phyloP scores from a whole-genome alignment of 2,797 vertebrate genomes.

The Brotula barbata region DNA sequence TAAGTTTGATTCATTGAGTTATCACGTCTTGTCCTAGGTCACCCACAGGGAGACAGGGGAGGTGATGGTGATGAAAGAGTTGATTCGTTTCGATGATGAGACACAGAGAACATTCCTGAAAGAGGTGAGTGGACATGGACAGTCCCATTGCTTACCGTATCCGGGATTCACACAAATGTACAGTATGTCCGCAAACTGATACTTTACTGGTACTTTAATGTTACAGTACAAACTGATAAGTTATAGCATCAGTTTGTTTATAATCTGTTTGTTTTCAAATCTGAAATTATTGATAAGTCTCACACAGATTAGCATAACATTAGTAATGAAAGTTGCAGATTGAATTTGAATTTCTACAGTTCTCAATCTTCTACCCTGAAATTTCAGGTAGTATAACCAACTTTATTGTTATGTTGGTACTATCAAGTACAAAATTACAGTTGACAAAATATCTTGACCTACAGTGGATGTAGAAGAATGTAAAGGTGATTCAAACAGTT shows the following conservation, averaged over 20 bases:
- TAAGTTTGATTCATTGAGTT: slow-evolving; percentile 6
- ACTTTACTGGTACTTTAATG: too few relatives aligned
- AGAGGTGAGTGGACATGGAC: slow-evolving; percentile 81
- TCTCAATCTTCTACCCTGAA: too few relatives aligned
- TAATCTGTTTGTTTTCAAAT: neutral
- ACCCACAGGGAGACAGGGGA: slow-evolving; percentile 93
- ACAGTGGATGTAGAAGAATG: too few relatives aligned
- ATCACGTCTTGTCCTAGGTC: slow-evolving; percentile 73
- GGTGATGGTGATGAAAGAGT: slow-evolving; percentile 99
- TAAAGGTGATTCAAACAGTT: slow-evolving; percentile 2
- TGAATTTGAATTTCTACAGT: too few relatives aligned
- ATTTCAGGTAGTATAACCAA: too few relatives aligned
- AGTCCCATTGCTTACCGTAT: neutral
- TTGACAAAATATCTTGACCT: too few relatives aligned
- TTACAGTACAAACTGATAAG: too few relatives aligned
- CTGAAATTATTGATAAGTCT: neutral
- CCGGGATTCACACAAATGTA: too few relatives aligned
- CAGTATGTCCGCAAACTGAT: neutral
- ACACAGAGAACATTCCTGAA: slow-evolving; percentile 95
- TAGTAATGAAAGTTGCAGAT: too few relatives aligned
- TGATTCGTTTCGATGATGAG: slow-evolving; percentile 94
- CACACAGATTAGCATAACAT: too few relatives aligned
- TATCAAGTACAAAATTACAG: too few relatives aligned
- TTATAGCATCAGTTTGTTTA: neutral
- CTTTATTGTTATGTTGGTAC: too few relatives aligned